These are phyloP conservation scores for Galagoides demidoff DNA, from an alignment of 2,797 vertebrate species.

Conservation along the genomic window DNA sequence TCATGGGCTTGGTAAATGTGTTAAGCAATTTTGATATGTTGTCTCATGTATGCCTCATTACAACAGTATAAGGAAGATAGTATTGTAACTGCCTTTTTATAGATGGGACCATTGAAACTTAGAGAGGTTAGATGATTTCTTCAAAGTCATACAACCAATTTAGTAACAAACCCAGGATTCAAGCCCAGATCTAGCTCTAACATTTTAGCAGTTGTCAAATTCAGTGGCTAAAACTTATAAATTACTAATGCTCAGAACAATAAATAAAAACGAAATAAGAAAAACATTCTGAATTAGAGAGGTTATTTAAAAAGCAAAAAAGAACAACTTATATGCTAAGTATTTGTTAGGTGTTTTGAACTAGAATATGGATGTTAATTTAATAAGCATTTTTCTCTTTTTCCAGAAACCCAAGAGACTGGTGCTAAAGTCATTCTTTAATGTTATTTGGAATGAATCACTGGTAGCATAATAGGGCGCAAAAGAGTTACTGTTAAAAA, in stretches of 20 bases:
- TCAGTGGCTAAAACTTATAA: background rate
- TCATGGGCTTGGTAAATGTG: background rate
- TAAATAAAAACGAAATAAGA: conserved; percentile 30
- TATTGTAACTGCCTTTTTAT: conserved; percentile 41
- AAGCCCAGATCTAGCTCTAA: background rate
- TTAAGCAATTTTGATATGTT: conserved; percentile 9
- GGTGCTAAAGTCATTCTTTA: background rate
- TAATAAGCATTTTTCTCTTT: conserved; percentile 29
- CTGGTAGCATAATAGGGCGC: background rate
- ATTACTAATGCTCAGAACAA: background rate
- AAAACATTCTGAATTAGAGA: background rate
- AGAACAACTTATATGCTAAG: background rate
- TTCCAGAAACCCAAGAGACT: background rate
- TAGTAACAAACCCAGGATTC: conserved; percentile 8
- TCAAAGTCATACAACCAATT: conserved; percentile 47
- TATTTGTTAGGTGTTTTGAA: conserved; percentile 19
- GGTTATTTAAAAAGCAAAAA: background rate
- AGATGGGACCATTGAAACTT: background rate
- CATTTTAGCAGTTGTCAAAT: background rate
- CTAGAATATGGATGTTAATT: conserved; percentile 14
- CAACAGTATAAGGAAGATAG: background rate
- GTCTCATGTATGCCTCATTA: conserved; percentile 44
- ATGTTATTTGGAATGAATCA: background rate
- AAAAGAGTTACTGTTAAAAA: conserved; percentile 42
- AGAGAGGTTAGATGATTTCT: conserved; percentile 31